A percentile compares a stretch with the other conserved stretches of the same genome.
Conservation (phyloP, 2,797 vertebrate genomes). For the Micromesistius poutassou region DNA sequence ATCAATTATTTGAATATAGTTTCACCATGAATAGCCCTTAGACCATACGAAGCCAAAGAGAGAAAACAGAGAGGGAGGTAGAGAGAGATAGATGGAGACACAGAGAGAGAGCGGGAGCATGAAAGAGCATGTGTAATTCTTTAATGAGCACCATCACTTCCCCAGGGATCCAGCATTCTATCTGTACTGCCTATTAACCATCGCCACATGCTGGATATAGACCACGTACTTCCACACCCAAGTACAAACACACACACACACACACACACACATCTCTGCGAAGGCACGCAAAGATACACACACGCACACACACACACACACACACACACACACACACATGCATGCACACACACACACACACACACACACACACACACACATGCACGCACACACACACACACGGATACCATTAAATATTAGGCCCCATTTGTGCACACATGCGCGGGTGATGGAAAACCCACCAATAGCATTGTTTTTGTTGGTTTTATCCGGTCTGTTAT, state of each 20-base stretch:
- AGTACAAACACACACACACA: background rate
- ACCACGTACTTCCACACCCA: background rate
- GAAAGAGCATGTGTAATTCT: conserved; percentile 52
- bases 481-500: too few relatives aligned
- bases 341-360: background rate
- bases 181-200: conserved; percentile 50
- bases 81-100: conserved; percentile 10
- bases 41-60: background rate
- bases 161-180: conserved; percentile 45
- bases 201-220: conserved; percentile 26
- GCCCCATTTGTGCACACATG: background rate
- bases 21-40: background rate
- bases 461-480: background rate
- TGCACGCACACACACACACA: conserved; percentile 3
- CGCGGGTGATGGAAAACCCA: conserved; percentile 8
- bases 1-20: conserved; percentile 21
- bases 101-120: conserved; percentile 14
- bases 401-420: conserved; percentile 4
- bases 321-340: conserved; percentile 19
- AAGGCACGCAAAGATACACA: background rate
- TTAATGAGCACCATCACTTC: conserved; percentile 54
- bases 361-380: conserved; percentile 8
- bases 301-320: background rate
- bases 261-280: background rate
- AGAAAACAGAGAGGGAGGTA: background rate